These are phyloP conservation scores for Drosophila hydei DNA, from an alignment of 1,140 invertebrate species.

Conservation along the genomic window DNA sequence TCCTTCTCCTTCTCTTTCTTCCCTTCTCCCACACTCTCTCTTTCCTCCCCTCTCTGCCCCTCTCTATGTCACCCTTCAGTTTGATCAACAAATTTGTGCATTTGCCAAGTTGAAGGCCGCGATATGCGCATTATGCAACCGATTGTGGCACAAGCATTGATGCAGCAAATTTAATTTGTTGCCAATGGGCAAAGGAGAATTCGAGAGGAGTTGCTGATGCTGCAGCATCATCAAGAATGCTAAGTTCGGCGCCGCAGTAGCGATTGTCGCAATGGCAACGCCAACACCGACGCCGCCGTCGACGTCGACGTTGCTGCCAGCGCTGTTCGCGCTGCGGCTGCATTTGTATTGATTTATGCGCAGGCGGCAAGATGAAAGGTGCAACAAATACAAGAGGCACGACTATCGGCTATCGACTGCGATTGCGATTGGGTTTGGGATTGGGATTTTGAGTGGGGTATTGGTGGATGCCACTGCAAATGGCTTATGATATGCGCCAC, in stretches of 20 bases:
- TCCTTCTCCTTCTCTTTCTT: neutral
- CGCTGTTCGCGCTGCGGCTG: conserved; percentile 15
- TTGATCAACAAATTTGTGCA: conserved; percentile 34
- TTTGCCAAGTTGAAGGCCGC: conserved; percentile 39
- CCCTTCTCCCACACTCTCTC: neutral
- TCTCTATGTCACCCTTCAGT: neutral
- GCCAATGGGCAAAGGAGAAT: conserved; percentile 12
- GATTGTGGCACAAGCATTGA: conserved; percentile 31
- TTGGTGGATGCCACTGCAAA: conserved; percentile 19
- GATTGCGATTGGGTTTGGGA: conserved; percentile 8
- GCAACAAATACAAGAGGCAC: conserved; percentile 37
- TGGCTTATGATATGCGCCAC: conserved; percentile 21
- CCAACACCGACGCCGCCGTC: conserved; percentile 4
- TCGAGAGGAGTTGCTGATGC: neutral
- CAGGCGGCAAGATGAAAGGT: conserved; percentile 63
- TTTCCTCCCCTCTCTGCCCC: no score
- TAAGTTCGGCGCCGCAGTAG: conserved; percentile 4
- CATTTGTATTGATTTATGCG: conserved; percentile 76
- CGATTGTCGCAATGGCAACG: conserved; percentile 29
- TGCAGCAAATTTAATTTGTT: conserved; percentile 48
- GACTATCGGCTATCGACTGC: conserved; percentile 26
- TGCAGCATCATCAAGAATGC: neutral
- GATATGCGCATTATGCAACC: conserved; percentile 35
- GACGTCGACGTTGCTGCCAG: neutral
- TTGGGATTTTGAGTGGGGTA: neutral